phyloP scores from a whole-genome alignment of 2,888 invertebrate genomes.

The Acanthosoma haemorrhoidale region DNA sequence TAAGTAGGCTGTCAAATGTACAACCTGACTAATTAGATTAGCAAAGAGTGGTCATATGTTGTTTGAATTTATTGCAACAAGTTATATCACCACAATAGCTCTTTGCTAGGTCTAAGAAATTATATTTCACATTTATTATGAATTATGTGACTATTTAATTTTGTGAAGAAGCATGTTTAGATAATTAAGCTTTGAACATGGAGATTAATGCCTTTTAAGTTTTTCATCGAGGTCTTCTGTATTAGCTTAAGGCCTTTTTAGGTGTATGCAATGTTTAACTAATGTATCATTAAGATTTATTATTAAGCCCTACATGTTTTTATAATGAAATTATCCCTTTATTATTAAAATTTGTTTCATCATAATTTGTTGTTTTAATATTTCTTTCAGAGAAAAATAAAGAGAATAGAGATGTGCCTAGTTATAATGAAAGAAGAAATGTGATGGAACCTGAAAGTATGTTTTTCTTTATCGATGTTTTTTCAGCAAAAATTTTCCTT shows the following conservation, averaged over 20 bases:
- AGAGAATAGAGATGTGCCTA: not conserved
- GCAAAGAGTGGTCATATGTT: not conserved
- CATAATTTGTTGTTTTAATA: not conserved
- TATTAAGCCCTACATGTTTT: not conserved
- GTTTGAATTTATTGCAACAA: not conserved
- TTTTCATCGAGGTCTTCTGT: not conserved
- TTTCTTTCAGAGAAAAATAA: not conserved
- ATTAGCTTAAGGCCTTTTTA: not conserved
- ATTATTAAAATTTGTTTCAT: not conserved
- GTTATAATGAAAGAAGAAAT: not conserved
- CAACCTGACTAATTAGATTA: not conserved
- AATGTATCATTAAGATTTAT: not conserved
- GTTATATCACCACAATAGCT: not conserved
- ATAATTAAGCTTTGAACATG: constrained; percentile 14
- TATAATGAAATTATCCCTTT: not conserved
- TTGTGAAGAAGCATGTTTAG: not conserved
- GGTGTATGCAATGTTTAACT: not conserved
- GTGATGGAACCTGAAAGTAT: not conserved
- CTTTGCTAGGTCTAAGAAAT: not conserved
- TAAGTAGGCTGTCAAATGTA: not conserved
- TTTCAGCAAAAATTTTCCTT: too few relatives aligned
- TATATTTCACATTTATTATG: not conserved
- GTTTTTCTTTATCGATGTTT: not conserved
- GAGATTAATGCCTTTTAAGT: constrained; percentile 22
- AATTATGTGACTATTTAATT: not conserved